Percentiles rank a stretch among this genome's conserved stretches.
These are phyloP conservation scores for Syngnathus rostellatus DNA, from an alignment of 2,797 vertebrate genomes.

Conservation along the genomic window DNA sequence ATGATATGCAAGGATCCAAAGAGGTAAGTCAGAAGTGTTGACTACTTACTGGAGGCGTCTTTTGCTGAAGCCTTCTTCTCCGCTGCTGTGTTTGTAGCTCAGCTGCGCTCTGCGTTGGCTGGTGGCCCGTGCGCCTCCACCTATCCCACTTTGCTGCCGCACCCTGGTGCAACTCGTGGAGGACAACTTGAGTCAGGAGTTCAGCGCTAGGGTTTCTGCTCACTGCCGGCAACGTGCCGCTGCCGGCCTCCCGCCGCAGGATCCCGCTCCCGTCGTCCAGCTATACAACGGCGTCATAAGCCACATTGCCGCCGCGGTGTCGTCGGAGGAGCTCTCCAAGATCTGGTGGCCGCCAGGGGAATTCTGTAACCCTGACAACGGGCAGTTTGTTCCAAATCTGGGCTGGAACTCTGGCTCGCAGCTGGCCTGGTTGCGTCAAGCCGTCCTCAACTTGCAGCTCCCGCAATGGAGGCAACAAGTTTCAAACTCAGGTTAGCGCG, in stretches of 20 bases:
- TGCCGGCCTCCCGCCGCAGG: constrained; percentile 70
- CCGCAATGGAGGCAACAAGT: constrained; percentile 75
- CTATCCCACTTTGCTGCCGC: constrained; percentile 71
- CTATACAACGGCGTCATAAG: constrained; percentile 81
- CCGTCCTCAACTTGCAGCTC: constrained; percentile 81
- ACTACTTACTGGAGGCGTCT: not conserved
- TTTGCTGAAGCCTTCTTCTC: not conserved
- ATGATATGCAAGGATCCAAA: constrained; percentile 76
- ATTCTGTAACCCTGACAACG: constrained; percentile 72
- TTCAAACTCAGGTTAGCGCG: constrained; percentile 60
- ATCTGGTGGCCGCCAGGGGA: constrained; percentile 87
- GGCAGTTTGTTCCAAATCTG: constrained; percentile 73
- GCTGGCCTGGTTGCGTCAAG: constrained; percentile 79
- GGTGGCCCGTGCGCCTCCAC: constrained; percentile 66
- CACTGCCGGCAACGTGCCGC: constrained; percentile 70
- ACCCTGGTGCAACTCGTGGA: constrained; percentile 82
- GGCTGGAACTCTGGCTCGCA: constrained; percentile 80
- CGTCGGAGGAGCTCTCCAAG: constrained; percentile 69
- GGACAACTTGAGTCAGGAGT: constrained; percentile 72
- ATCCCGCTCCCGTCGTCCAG: constrained; percentile 70
- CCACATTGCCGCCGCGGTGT: constrained; percentile 73
- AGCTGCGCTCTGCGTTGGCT: constrained; percentile 78
- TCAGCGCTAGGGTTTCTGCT: constrained; percentile 71
- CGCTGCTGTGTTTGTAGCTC: constrained; percentile 56
- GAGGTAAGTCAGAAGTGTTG: constrained; percentile 62